phyloP scores from a whole-genome alignment of 2,797 vertebrate genomes.

The Adrianichthys oophorus region DNA sequence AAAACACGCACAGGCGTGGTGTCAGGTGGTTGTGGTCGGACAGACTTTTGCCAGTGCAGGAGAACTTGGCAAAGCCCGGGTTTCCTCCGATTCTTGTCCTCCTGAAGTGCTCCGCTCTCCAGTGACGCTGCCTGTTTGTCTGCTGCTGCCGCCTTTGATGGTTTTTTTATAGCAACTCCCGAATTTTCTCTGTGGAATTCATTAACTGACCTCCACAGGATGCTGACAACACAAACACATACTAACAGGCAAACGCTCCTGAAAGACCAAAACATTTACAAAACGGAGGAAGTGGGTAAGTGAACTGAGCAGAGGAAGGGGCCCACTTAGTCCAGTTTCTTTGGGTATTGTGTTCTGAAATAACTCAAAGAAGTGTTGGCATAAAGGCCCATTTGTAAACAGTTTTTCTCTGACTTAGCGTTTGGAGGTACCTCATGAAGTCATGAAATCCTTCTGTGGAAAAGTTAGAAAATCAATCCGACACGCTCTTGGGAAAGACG shows the following conservation, averaged over 20 bases:
- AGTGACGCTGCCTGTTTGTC: constrained; percentile 26
- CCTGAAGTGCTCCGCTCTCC: constrained; percentile 16
- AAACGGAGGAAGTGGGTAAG: constrained; percentile 47
- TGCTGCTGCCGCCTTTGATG: constrained; percentile 43
- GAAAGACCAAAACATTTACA: not conserved
- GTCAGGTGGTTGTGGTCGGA: constrained; percentile 15
- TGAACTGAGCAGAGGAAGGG: constrained; percentile 50
- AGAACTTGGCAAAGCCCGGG: constrained; percentile 32
- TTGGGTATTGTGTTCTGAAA: constrained; percentile 39
- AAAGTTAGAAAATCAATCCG: too few species aligned
- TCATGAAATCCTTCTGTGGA: too few species aligned
- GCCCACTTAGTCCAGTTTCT: constrained; percentile 49
- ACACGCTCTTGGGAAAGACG: too few species aligned
- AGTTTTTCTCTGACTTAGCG: too few species aligned
- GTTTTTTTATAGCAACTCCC: constrained; percentile 49
- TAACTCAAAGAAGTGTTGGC: constrained; percentile 6
- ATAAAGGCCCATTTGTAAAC: not conserved
- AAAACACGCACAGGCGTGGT: constrained; percentile 8
- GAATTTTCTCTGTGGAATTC: constrained; percentile 10
- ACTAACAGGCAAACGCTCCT: not conserved
- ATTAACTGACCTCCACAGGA: constrained; percentile 45
- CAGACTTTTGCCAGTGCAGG: constrained; percentile 2
- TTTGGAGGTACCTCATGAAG: not conserved
- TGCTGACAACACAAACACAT: constrained; percentile 12
- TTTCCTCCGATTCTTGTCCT: constrained; percentile 35